Evolutionary conservation across 2,113 vertebrate genomes (phyloP).

Genomic region (Dinomys branickii): DNA sequence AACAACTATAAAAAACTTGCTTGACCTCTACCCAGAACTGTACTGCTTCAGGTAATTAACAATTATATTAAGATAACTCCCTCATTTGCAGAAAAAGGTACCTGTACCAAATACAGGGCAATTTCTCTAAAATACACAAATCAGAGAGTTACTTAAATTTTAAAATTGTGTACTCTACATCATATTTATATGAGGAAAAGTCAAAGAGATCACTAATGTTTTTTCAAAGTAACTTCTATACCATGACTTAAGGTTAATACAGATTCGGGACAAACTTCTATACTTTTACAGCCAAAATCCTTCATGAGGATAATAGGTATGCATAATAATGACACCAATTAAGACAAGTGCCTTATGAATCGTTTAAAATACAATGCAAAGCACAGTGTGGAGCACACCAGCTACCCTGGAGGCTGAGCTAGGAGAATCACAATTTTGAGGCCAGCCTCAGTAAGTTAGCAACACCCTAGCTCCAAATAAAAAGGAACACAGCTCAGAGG

Average conservation of each 20-base stretch:
- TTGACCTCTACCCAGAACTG: background rate
- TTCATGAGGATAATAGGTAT: background rate
- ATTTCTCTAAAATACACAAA: constrained; percentile 1
- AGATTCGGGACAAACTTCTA: background rate
- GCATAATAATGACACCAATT: background rate
- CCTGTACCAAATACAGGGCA: background rate
- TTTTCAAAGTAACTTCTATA: constrained; percentile 35
- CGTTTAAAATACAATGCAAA: background rate
- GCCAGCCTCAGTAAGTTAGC: background rate
- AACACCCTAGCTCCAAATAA: background rate
- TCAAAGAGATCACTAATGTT: background rate
- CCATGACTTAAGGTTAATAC: background rate
- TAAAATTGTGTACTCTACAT: background rate
- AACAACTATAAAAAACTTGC: background rate
- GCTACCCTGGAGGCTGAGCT: background rate
- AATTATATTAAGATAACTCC: background rate
- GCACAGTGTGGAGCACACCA: background rate
- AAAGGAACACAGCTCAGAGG: background rate
- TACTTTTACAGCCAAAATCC: background rate
- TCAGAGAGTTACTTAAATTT: constrained; percentile 10
- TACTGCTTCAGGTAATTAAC: background rate
- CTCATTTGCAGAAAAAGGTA: background rate
- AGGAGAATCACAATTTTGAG: background rate
- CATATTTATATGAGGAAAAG: background rate
- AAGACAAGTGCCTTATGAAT: background rate